Evolutionary conservation across 2,888 invertebrate genomes (phyloP).

Genomic region (Eucriotettix oculatus): DNA sequence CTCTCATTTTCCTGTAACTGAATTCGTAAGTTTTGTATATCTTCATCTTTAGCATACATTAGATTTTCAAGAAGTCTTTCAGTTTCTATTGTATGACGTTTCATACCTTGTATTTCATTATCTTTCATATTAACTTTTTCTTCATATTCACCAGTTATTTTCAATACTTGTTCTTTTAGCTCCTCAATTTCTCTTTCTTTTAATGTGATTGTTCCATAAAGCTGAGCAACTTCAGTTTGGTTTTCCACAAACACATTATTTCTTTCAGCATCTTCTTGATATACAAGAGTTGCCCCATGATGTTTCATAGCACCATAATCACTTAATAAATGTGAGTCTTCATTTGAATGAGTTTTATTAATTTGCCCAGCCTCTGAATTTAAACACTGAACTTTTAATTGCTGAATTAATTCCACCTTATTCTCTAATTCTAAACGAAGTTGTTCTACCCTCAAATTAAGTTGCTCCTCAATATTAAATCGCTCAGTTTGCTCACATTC

Average conservation of each 20-base stretch:
- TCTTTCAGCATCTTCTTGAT: too few relatives aligned
- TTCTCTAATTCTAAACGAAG: neutral
- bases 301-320: too few relatives aligned
- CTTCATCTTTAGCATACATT: slow-evolving; percentile 14
- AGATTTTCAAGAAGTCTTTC: slow-evolving; percentile 16
- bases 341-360: too few relatives aligned
- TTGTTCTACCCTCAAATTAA: neutral
- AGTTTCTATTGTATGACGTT: slow-evolving; percentile 13
- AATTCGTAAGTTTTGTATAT: slow-evolving; percentile 17
- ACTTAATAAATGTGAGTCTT: too few relatives aligned
- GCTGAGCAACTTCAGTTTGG: too few relatives aligned
- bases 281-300: too few relatives aligned
- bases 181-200: slow-evolving; percentile 15
- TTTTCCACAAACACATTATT: too few relatives aligned
- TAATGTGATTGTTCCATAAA: neutral
- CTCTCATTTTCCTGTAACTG: slow-evolving; percentile 15
- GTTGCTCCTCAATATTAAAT: neutral
- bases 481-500: slow-evolving; percentile 13
- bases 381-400: neutral
- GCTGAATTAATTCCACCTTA: neutral
- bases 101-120: slow-evolving; percentile 13
- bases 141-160: slow-evolving; percentile 17
- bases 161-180: slow-evolving; percentile 14
- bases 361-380: too few relatives aligned
- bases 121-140: neutral